A percentile compares a stretch with the other conserved stretches of the same genome.
phyloP scores from a whole-genome alignment of 2,113 vertebrate species.

The Sceloporus tristichus region DNA sequence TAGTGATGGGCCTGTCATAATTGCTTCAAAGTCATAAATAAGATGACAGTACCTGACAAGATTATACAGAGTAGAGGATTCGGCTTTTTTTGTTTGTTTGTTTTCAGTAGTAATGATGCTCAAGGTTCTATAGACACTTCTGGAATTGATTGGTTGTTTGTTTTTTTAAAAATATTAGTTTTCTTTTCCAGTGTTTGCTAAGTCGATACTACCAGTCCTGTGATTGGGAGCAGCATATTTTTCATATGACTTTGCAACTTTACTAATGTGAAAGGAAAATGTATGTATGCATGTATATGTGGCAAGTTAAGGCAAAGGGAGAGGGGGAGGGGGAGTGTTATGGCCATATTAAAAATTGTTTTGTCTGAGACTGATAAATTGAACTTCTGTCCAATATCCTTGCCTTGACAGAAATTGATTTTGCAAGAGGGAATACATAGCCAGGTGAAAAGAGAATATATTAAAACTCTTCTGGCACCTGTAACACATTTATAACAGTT shows the following conservation, averaged over 20 bases:
- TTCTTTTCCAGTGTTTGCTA: not conserved
- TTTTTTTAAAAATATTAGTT: not conserved
- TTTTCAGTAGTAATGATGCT: not conserved
- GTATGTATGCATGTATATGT: not conserved
- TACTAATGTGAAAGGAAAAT: not conserved
- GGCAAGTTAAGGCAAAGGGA: not conserved
- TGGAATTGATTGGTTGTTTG: not conserved
- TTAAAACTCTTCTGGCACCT: slow-evolving; percentile 7
- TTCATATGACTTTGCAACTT: not conserved
- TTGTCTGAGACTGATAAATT: not conserved
- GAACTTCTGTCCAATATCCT: slow-evolving; percentile 16
- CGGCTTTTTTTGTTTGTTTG: not conserved
- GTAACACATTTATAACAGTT: not conserved
- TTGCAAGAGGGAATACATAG: not conserved
- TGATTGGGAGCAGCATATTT: not conserved
- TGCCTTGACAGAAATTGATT: not conserved
- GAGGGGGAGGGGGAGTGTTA: not conserved
- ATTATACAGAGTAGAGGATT: not conserved
- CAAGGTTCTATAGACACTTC: not conserved
- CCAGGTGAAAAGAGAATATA: slow-evolving; percentile 21
- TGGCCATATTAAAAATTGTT: slow-evolving; percentile 9
- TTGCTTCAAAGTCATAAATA: not conserved
- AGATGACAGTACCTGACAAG: not conserved
- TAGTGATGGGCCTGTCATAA: not conserved
- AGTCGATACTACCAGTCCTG: not conserved